Evolutionary conservation across 2,888 invertebrate species (phyloP).

Genomic region (Epinotia ramella): DNA sequence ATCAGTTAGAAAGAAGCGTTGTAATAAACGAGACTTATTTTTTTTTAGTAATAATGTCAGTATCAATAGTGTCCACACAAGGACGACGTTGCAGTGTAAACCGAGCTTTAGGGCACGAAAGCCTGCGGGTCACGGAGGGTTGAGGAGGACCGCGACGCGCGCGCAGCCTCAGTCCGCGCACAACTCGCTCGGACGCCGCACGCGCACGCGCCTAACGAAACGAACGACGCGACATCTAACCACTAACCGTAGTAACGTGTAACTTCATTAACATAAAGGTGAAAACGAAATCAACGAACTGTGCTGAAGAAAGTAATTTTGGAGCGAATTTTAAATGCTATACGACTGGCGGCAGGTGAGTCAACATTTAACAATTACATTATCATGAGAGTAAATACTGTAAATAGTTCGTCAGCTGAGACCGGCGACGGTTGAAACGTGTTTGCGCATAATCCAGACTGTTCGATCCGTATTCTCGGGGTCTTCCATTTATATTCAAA

Average conservation of each 20-base stretch:
- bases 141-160: constrained; percentile 30
- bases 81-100: not conserved
- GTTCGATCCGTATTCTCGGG: not conserved
- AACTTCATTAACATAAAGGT: constrained; percentile 68
- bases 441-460: constrained; percentile 59
- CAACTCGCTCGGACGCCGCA: constrained; percentile 76
- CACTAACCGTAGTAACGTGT: constrained; percentile 62
- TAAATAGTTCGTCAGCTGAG: constrained; percentile 38
- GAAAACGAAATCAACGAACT: constrained; percentile 63
- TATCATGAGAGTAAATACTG: constrained; percentile 22
- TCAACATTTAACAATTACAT: constrained; percentile 55
- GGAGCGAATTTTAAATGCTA: constrained; percentile 60
- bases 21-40: too few species aligned
- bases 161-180: constrained; percentile 52
- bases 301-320: constrained; percentile 61
- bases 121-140: constrained; percentile 56
- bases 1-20: too few species aligned
- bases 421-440: constrained; percentile 51
- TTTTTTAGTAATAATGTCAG: too few species aligned
- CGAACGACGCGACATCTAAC: constrained; percentile 64
- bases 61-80: not conserved
- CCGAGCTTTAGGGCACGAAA: constrained; percentile 58
- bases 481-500: constrained; percentile 27
- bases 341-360: constrained; percentile 71
- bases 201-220: constrained; percentile 53